These are phyloP conservation scores for Cosmorhoe ocellata DNA, from an alignment of 2,888 invertebrate genomes.

Conservation along the genomic window DNA sequence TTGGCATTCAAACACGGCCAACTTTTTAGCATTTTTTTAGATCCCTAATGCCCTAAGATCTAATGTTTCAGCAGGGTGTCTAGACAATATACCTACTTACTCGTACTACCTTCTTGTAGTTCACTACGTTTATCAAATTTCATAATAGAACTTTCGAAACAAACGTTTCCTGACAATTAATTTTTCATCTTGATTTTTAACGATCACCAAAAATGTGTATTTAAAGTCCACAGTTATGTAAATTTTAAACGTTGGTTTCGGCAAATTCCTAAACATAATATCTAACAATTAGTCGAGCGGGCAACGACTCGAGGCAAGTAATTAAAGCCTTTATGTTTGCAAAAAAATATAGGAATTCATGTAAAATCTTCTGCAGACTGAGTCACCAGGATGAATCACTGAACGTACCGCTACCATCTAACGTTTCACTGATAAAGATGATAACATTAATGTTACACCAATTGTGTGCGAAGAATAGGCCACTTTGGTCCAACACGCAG, in stretches of 20 bases:
- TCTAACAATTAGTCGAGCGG: conserved; percentile 26
- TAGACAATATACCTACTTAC: too few species aligned
- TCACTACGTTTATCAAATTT: too few species aligned
- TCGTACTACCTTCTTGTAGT: too few species aligned
- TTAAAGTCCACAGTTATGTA: conserved; percentile 13
- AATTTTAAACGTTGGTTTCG: conserved; percentile 24
- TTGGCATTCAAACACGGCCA: too few species aligned
- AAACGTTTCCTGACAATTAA: too few species aligned
- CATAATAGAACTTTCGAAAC: too few species aligned
- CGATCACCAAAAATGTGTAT: too few species aligned
- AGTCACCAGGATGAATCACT: conserved; percentile 65
- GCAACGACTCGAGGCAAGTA: conserved; percentile 21
- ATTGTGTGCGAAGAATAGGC: conserved; percentile 48
- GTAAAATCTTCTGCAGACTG: conserved; percentile 40
- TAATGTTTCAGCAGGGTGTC: too few species aligned
- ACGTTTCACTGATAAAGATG: conserved; percentile 58
- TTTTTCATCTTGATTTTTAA: too few species aligned
- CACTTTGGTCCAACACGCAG: not conserved
- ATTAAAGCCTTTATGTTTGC: conserved; percentile 24
- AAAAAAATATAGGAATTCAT: conserved; percentile 34
- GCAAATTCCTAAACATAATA: conserved; percentile 24
- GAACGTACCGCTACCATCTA: conserved; percentile 59
- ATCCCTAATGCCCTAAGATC: too few species aligned
- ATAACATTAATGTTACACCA: conserved; percentile 53
- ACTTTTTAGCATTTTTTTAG: too few species aligned